Percentiles rank a stretch among this genome's conserved stretches.
These are phyloP conservation scores for Meiosimyza platycephala DNA, from an alignment of 2,888 invertebrate genomes.

Conservation along the genomic window DNA sequence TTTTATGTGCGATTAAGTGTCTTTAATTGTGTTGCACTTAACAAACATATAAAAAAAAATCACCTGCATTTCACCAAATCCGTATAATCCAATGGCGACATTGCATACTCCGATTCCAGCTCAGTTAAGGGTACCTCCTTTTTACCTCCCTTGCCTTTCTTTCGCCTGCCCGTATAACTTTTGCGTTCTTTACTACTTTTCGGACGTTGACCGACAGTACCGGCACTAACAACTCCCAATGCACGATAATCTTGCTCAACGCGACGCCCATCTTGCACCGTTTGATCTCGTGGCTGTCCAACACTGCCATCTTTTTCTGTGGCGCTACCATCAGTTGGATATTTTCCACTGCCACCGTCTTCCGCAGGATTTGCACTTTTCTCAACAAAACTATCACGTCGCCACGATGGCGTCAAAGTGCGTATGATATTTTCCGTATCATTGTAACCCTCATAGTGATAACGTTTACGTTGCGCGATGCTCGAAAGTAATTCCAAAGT, in stretches of 20 bases:
- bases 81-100: conserved; percentile 56
- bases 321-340: conserved; percentile 28
- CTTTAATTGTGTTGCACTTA: too few species aligned
- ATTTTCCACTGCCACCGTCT: conserved; percentile 28
- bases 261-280: not conserved
- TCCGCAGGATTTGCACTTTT: conserved; percentile 46
- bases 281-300: not conserved
- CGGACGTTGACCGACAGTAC: not conserved
- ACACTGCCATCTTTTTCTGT: conserved; percentile 39
- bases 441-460: conserved; percentile 62
- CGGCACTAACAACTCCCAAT: not conserved
- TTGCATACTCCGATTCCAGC: conserved; percentile 55
- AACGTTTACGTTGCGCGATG: conserved; percentile 56
- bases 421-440: conserved; percentile 58
- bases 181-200: conserved; percentile 22
- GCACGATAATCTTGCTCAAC: not conserved
- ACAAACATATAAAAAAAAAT: conserved; percentile 3
- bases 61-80: conserved; percentile 66
- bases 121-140: conserved; percentile 23
- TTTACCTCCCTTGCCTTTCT: not conserved
- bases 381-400: conserved; percentile 60
- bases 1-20: too few species aligned
- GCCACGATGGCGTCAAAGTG: conserved; percentile 58
- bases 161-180: not conserved
- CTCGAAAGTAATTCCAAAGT: conserved; percentile 63